Base-by-base conservation (phyloP, 2,888 invertebrate species). In the Vesta saturnalis region DNA sequence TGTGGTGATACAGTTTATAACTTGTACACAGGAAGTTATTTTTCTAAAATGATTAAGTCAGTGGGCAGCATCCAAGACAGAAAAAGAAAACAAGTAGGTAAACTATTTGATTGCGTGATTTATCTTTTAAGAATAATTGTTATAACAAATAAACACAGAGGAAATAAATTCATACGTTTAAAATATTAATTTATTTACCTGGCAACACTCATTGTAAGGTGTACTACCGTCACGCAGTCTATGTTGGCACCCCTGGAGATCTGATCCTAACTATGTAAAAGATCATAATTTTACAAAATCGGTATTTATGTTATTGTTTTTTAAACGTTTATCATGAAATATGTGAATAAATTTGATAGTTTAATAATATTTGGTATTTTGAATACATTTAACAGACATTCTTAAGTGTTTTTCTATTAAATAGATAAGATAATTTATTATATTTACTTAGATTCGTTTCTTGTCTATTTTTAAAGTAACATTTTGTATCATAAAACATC, bases 321-420 rank as follows among this genome's bases (percentile, higher is more conserved):
- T 14, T 2, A 43, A 43, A 43, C 15, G 16, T 47, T 47, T 16
- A 47, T 47, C 47, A 47, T 47, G 16, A 23, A 23, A 23, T 3
- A 8, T 23, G 8, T 23, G 23, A 23, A 23, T 23, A 23, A 23
- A 23, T 23, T 46, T 46, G 46, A 46, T 46, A 46, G 2, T 46
- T 46, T 3, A 14, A 46, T 15, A 4, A 5, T 16, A 47, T 47
- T 15, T 15, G 5, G 16, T 47, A n/a, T 1, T 14, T 47, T 39
- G 35, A 30, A 23, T 30, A 30, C 14, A 6, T 18, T 21, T 59
- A n/a, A 69, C n/a, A n/a, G n/a, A n/a, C n/a, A n/a, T n/a, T n/a
- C n/a, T n/a, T n/a, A n/a, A n/a, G n/a, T n/a, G n/a, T n/a, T n/a
- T n/a, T n/a, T n/a, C n/a, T n/a, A n/a, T n/a, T n/a, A n/a, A n/a